These are phyloP conservation scores for Cecropterus lyciades DNA, from an alignment of 1,140 invertebrate genomes.

Conservation along the genomic window DNA sequence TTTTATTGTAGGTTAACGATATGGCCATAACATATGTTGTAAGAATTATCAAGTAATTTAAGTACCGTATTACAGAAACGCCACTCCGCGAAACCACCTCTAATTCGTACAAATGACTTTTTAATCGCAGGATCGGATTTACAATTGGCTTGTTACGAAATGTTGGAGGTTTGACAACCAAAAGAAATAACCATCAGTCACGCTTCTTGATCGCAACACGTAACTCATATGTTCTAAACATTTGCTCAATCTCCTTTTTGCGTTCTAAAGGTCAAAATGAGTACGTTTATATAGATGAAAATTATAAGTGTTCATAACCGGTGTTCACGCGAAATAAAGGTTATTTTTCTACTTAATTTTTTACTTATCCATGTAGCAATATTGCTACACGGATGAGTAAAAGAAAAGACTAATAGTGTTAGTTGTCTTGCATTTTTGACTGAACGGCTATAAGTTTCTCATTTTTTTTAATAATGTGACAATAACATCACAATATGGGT, in stretches of 20 bases:
- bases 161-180: slow-evolving; percentile 17
- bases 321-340: no score
- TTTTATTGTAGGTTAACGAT: no score
- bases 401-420: no score
- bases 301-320: not conserved
- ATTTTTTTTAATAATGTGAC: no score
- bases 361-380: no score
- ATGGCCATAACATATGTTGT: no score
- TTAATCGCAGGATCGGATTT: slow-evolving; percentile 29
- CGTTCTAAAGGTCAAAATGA: slow-evolving; percentile 10
- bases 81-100: not conserved
- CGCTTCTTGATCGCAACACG: not conserved
- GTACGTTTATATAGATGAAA: not conserved
- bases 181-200: slow-evolving; percentile 27
- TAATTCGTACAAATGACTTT: slow-evolving; percentile 14
- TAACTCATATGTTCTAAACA: slow-evolving; percentile 9
- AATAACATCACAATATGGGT: no score
- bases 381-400: no score
- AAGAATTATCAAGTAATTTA: no score
- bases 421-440: no score
- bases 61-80: slow-evolving; percentile 12
- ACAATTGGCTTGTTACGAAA: slow-evolving; percentile 21
- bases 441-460: no score
- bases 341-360: no score
- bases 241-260: slow-evolving; percentile 18